Evolutionary conservation across 2,888 invertebrate genomes (phyloP).

Genomic region (Lycia hirtaria): DNA sequence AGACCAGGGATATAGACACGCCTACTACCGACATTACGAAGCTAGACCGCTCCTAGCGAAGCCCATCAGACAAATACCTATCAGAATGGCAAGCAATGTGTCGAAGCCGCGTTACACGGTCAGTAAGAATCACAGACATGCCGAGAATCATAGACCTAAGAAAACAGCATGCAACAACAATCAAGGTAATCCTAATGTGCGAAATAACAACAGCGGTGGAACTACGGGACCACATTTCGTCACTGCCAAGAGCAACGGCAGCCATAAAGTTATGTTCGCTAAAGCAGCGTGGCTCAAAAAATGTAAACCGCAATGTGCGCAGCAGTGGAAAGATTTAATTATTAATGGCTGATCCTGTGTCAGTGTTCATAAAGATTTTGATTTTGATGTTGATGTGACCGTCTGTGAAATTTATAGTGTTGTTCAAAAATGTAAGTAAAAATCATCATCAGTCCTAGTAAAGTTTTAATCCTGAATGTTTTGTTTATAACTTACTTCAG

Average conservation of each 20-base stretch:
- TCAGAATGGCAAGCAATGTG: conserved; percentile 2
- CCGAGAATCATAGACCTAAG: not conserved
- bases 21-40: conserved; percentile 56
- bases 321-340: conserved; percentile 63
- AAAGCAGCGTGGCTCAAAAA: conserved; percentile 65
- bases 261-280: conserved; percentile 15
- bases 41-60: conserved; percentile 52
- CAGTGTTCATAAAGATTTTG: not conserved
- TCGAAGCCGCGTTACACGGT: not conserved
- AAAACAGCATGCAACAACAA: not conserved
- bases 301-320: conserved; percentile 58
- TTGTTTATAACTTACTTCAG: too few relatives aligned
- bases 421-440: conserved; percentile 43
- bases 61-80: conserved; percentile 19
- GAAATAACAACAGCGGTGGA: not conserved
- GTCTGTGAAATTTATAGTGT: conserved; percentile 39
- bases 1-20: conserved; percentile 12
- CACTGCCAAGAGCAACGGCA: conserved; percentile 13
- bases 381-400: conserved; percentile 33
- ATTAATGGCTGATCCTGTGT: conserved; percentile 50
- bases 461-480: too few relatives aligned
- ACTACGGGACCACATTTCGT: conserved; percentile 10
- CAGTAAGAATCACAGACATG: not conserved
- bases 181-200: not conserved
- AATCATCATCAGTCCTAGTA: conserved; percentile 40